These are phyloP conservation scores for Leptinotarsa undecemlineata DNA, from an alignment of 1,140 invertebrate genomes.

Conservation along the genomic window DNA sequence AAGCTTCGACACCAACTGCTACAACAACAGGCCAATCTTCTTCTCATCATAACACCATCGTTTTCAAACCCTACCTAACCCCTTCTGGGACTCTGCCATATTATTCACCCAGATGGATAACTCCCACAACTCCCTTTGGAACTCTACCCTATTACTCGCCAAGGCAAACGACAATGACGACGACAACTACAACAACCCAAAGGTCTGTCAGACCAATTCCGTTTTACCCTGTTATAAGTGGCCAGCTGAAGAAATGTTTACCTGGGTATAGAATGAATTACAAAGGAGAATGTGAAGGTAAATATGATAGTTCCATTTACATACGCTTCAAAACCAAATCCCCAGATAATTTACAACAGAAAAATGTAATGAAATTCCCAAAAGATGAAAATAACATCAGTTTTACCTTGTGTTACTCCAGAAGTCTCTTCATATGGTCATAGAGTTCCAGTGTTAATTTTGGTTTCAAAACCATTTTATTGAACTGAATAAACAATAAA, in stretches of 20 bases:
- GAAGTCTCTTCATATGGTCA: no score
- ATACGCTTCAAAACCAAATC: no score
- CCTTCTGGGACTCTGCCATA: conserved; percentile 6
- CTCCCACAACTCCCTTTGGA: background rate
- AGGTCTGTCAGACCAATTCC: background rate
- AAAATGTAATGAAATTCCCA: no score
- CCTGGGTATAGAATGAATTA: conserved; percentile 60
- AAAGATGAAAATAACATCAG: no score
- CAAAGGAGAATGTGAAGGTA: conserved; percentile 59
- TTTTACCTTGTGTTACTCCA: no score
- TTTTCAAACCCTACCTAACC: background rate
- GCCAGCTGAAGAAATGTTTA: conserved; percentile 54
- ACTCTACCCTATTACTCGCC: conserved; percentile 20
- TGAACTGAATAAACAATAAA: no score
- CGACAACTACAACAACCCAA: background rate
- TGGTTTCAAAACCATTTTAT: no score
- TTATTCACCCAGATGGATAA: conserved; percentile 12
- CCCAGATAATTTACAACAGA: no score
- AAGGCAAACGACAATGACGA: background rate
- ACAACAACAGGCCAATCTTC: background rate
- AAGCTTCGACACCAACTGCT: background rate
- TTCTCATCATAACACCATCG: background rate
- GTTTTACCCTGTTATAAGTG: conserved; percentile 38
- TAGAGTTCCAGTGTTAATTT: no score
- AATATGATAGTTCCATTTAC: background rate